A percentile compares a stretch with the other conserved stretches of the same genome.
Evolutionary conservation across 2,797 vertebrate genomes (phyloP).

Genomic region (Nannoperca obscura): DNA sequence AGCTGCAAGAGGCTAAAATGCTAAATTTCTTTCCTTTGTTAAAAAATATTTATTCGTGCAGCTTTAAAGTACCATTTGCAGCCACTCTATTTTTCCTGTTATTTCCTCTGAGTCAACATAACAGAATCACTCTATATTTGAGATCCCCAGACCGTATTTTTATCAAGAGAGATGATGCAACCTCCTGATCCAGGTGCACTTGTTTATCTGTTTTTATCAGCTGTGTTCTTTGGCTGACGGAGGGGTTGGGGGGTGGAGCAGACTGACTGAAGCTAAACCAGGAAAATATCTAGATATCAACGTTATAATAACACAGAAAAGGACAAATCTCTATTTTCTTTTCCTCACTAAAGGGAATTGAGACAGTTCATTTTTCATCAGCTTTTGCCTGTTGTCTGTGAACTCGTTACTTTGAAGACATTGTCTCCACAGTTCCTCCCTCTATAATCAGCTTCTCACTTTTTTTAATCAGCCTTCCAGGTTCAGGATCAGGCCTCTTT

Average conservation of each 20-base stretch:
- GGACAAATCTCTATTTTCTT: conserved; percentile 10
- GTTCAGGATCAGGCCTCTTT: conserved; percentile 26
- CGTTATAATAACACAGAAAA: conserved; percentile 70
- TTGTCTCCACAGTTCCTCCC: neutral
- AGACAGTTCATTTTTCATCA: conserved; percentile 17
- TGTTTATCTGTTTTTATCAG: conserved; percentile 81
- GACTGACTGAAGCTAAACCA: conserved; percentile 67
- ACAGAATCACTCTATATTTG: conserved; percentile 46
- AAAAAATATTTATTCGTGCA: neutral
- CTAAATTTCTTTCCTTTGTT: neutral
- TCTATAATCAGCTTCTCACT: conserved; percentile 20
- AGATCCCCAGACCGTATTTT: conserved; percentile 47
- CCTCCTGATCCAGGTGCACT: conserved; percentile 71
- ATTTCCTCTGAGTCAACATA: conserved; percentile 48
- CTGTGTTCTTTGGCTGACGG: conserved; percentile 88
- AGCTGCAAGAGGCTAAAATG: neutral
- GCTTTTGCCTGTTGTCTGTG: conserved; percentile 15
- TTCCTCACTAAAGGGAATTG: neutral
- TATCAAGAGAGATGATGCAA: conserved; percentile 70
- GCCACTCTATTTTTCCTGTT: conserved; percentile 14
- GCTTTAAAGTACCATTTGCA: neutral
- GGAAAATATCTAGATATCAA: conserved; percentile 75
- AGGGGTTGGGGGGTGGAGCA: conserved; percentile 76
- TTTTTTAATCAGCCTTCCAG: conserved; percentile 12
- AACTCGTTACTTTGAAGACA: conserved; percentile 16